These are phyloP conservation scores for Macquaria australasica DNA, from an alignment of 2,113 vertebrate genomes.

Conservation along the genomic window DNA sequence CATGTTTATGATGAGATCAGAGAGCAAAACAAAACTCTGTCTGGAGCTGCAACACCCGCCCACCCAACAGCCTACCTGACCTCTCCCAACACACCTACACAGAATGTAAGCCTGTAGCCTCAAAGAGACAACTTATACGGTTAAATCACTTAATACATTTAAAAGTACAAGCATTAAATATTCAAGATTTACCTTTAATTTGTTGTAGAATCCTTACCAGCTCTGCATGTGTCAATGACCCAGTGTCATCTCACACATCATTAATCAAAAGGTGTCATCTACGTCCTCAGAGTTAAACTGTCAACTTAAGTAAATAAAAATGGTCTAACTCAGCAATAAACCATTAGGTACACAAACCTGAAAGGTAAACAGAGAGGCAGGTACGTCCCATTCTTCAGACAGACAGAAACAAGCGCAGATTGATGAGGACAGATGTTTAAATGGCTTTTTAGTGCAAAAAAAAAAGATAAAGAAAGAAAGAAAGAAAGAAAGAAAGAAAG, in stretches of 20 bases:
- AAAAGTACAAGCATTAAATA: constrained; percentile 16
- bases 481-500: neutral
- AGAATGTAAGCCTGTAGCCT: neutral
- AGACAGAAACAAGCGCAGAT: constrained; percentile 18
- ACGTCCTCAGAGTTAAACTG: constrained; percentile 6
- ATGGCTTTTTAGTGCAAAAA: constrained; percentile 16
- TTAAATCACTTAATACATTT: neutral
- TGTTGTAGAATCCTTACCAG: neutral
- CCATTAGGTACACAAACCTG: constrained; percentile 62
- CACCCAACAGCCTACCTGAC: constrained; percentile 28
- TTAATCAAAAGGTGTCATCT: neutral
- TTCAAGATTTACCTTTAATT: neutral
- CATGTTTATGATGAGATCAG: constrained; percentile 57
- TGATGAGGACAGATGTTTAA: constrained; percentile 27
- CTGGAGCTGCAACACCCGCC: constrained; percentile 9
- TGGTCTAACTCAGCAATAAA: constrained; percentile 16
- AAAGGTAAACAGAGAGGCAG: constrained; percentile 55
- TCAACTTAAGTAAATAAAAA: neutral
- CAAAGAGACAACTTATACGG: neutral
- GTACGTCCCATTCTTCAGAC: constrained; percentile 55
- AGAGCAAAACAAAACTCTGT: constrained; percentile 40
- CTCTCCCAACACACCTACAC: constrained; percentile 24
- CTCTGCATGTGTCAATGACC: neutral
- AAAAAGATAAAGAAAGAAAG: neutral
- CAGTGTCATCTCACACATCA: neutral